Evolutionary conservation across 2,888 invertebrate species (phyloP), one percentile per base, ranked within the genome.

Genomic region (Sphaerophoria rueppellii): DNA sequence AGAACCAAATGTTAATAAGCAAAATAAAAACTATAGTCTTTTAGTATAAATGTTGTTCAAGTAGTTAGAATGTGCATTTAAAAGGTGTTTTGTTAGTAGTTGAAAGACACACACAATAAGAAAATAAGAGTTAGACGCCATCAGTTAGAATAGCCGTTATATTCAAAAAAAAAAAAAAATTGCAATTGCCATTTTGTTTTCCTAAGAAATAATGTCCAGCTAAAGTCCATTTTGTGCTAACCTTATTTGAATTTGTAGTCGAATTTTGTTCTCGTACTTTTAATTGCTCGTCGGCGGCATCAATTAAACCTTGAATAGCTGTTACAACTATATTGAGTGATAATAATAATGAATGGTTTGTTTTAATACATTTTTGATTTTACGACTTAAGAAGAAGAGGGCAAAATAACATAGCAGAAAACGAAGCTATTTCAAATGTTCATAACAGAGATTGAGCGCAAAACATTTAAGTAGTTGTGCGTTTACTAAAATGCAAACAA

Each of bases 301-400:
- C 92, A 89, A 92, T 92, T 88, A 92, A 90, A 90, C 92, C 92
- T 90, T 92, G 92, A 89, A 92, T 92, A 86, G 92, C 92, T 89
- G 91, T 92, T 89, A 92, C 91, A 90, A 92, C 92, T 92, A 89
- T 72, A 81, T 65, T 74, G 58, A 73, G 72, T 83, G 69, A 77
- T 81, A 73, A 73, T 85, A 74, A 80, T 85, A 74, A 81, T 80
- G 67, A 76, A 78, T 71, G 54, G 24, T 58, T 50, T 75, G 57
- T 48, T 48, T 11, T 61, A 57, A 54, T 65, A 37, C 2, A 16
- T 24, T 40, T 52, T 14, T 40, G 40, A 24, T 24, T 40, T 65
- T 65, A 57, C 70, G 24, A 73, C 12, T 48, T 83, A 70, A 69
- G 46, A 61, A 60, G 14, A 61, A 2, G 24, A 67, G 35, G 48